These are phyloP conservation scores for Vanessa atalanta DNA, from an alignment of 1,140 invertebrate species.

Conservation along the genomic window DNA sequence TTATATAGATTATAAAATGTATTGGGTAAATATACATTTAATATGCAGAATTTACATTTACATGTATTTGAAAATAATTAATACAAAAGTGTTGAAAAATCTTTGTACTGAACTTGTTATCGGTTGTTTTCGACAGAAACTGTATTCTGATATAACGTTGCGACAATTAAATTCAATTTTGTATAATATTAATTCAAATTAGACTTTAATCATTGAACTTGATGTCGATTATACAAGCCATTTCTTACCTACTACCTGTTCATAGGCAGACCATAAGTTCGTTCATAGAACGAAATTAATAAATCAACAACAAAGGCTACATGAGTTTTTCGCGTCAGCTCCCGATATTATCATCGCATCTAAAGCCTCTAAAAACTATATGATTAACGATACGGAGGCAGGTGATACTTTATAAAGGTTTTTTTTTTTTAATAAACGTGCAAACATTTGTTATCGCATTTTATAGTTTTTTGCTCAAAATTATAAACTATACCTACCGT, in stretches of 20 bases:
- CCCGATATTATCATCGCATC: slow-evolving; percentile 5
- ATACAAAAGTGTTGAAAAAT: too few species aligned
- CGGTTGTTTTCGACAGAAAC: too few species aligned
- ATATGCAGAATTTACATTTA: too few species aligned
- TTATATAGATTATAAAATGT: too few species aligned
- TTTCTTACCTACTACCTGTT: not conserved
- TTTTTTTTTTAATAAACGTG: not conserved
- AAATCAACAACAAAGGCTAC: not conserved
- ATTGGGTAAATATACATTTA: too few species aligned
- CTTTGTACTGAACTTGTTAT: too few species aligned
- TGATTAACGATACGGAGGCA: slow-evolving; percentile 11
- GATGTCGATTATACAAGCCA: too few species aligned
- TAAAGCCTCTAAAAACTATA: slow-evolving; percentile 9
- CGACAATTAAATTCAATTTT: too few species aligned
- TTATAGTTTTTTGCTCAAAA: slow-evolving; percentile 12
- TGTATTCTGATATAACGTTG: too few species aligned
- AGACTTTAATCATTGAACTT: too few species aligned
- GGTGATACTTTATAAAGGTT: not conserved
- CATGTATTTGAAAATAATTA: too few species aligned
- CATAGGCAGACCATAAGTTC: not conserved
- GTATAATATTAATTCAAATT: too few species aligned
- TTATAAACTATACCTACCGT: slow-evolving; percentile 1
- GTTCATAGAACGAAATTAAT: not conserved
- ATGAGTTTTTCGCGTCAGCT: slow-evolving; percentile 13
- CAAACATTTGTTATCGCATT: slow-evolving; percentile 9